These are phyloP conservation scores for Coregonus ussuriensis DNA, from an alignment of 2,797 vertebrate species.

Conservation along the genomic window DNA sequence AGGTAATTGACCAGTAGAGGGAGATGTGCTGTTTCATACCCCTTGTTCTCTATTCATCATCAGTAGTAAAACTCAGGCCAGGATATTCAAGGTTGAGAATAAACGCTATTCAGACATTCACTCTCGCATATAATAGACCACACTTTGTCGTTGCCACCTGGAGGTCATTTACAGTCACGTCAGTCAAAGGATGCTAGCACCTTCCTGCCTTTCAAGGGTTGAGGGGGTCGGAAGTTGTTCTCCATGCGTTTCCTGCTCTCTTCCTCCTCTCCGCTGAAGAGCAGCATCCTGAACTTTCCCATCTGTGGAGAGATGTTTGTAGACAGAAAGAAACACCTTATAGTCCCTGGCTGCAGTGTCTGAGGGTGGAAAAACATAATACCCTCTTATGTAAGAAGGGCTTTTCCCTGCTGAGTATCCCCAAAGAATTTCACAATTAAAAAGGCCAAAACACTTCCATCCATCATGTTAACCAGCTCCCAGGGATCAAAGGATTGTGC, in stretches of 20 bases:
- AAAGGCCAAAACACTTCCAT: slow-evolving; percentile 43
- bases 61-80: slow-evolving; percentile 18
- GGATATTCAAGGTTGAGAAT: slow-evolving; percentile 23
- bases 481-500: slow-evolving; percentile 66
- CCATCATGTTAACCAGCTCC: slow-evolving; percentile 65
- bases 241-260: slow-evolving; percentile 88
- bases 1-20: neutral
- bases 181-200: slow-evolving; percentile 88
- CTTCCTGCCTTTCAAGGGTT: slow-evolving; percentile 88
- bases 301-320: slow-evolving; percentile 72
- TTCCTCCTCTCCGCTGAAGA: slow-evolving; percentile 82
- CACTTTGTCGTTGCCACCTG: neutral
- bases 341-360: slow-evolving; percentile 1
- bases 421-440: slow-evolving; percentile 64
- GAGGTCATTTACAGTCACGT: slow-evolving; percentile 17
- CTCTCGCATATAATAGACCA: neutral
- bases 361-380: slow-evolving; percentile 45
- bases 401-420: slow-evolving; percentile 51
- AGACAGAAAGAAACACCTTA: neutral
- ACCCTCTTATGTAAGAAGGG: slow-evolving; percentile 51
- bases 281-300: slow-evolving; percentile 89
- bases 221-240: slow-evolving; percentile 93
- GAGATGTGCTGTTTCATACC: neutral
- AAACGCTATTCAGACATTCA: slow-evolving; percentile 44
- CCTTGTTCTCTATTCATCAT: slow-evolving; percentile 16